Evolutionary conservation across 1,140 invertebrate species (phyloP), one percentile per base, ranked within the genome.

Genomic region (Battus philenor): DNA sequence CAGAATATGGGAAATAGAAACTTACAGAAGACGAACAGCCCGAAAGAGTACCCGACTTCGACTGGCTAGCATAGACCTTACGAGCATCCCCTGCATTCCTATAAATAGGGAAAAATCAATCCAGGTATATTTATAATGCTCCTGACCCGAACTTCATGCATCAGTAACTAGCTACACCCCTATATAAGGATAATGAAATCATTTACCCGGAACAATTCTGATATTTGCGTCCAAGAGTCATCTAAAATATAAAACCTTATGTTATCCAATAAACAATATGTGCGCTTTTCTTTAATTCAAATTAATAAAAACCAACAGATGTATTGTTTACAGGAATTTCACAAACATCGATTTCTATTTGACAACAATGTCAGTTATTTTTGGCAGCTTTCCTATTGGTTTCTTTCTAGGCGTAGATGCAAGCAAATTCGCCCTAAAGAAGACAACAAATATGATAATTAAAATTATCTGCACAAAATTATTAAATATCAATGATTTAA

Each of bases 1-100:
- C 26, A 45, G 22, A 47, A 51, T 30, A 59, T 59, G 49, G 46
- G 59, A 34, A 47, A 44, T 7, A 44, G 49, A 29, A 61, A 85
- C 78, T 80, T 80, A 86, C 86, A 45, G 86, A 86, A 63, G 86
- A 87, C 43, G 86, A 87, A 64, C 86, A 87, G 55, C 81, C 82
- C 24, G 86, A 87, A n/a, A 86, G 77, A 67, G 74, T 84, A 46
- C 81, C 83, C 55, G 73, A 76, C 76, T 87, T 86, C 55, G 77
- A 84, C 75, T 87, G 80, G 63, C 61, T 78, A 84, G 68, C 56
- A 78, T 79, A 84, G 61, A 73, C 72, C 70, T 84, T 84, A 59
- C 78, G 77, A 69, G 67, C 59, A 30, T 82, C 80, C 73, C 80
- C 80, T 66, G 72, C 80, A 84, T 82, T 84, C 74, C 80, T 84